Evolutionary conservation across 2,797 vertebrate genomes (phyloP), one percentile per base, ranked within the genome.

Genomic region (Simalia tracyae): DNA sequence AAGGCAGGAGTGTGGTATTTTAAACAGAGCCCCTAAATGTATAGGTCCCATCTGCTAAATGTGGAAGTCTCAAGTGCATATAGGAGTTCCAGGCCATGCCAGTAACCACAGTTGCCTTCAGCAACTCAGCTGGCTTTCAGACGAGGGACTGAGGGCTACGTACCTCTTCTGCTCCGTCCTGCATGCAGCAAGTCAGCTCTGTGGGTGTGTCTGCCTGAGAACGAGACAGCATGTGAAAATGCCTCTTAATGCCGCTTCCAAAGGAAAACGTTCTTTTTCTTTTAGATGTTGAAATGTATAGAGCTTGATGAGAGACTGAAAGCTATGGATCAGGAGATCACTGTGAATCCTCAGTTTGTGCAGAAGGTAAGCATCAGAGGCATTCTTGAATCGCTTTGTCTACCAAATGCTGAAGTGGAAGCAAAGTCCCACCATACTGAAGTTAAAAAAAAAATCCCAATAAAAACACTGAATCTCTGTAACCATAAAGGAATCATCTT

Each of bases 301-400:
- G 99, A 99, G 97, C 97, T 99, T 95, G 99, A 99, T 93, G 99
- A 99, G 96, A 98, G 99, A 96, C 98, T 99, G 98, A 99, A 99
- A 98, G 99, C 99, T 95, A 99, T 99, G 99, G 99, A 99, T 98
- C 99, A 99, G 97, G 99, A 99, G 98, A 99, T 99, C 96, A 99
- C 99, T 91, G 99, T 99, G 97, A 99, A 99, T 96, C 99, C 99
- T 93, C 99, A 99, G 96, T 99, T 99, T 97, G 99, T 99, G 97
- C 99, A 99, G 97, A 99, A 99, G 99, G 99, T 99, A 97, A 97
- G 92, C 72, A 89, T 64, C 93, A 42, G 31, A 86, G n/a, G 64
- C 24, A 2, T 59, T 10, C 46, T 14, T 22, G 11, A 84, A 61
- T n/a, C 14, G 5, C 46, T 42, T 4, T 22, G n/a, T 46, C 50